Evolutionary conservation across 2,113 vertebrate species (phyloP), one percentile per base, ranked within the genome.

Genomic region (Pterocles gutturalis): DNA sequence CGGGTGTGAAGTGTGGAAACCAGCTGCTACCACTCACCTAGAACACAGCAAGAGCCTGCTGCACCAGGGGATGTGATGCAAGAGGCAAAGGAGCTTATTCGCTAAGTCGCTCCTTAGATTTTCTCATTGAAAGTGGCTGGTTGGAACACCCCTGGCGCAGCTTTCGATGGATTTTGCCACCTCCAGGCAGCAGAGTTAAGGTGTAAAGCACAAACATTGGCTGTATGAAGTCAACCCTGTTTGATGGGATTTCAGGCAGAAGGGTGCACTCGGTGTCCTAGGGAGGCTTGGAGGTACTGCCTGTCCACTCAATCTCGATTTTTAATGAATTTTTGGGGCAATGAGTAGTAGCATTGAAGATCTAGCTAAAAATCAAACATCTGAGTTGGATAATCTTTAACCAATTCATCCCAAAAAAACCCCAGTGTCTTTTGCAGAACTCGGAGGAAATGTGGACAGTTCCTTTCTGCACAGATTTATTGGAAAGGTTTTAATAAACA

Each of bases 401-500:
- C 71, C 62, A 62, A 26, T 12, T 77, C 54, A 77, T 62, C 62
- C 19, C 73, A 46, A 72, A 72, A 77, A 93, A 93, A 25, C 49
- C 41, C 12, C 41, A 70, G 62, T 26, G 36, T 75, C 73, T 85
- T 89, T 16, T 82, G 62, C 78, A 91, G 89, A 67, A 48, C 55
- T 45, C 1, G 0, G 72, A 92, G 92, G 61, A 92, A 90, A 93
- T 1, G 57, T 60, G 89, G 90, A 97, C 83, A 84, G 95, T 92
- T 96, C 89, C 94, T 45, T 71, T 89, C 94, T 95, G 92, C 92
- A 82, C 90, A 93, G 89, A 93, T 95, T 89, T 92, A 87, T 83
- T 97, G 97, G 96, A 95, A 91, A 87, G 77, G 83, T 90, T 97
- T 95, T 95, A 80, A 95, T 97, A 97, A 97, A 97, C 96, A 97